Conservation (phyloP, 2,113 vertebrate genomes). For the Felis chaus region DNA sequence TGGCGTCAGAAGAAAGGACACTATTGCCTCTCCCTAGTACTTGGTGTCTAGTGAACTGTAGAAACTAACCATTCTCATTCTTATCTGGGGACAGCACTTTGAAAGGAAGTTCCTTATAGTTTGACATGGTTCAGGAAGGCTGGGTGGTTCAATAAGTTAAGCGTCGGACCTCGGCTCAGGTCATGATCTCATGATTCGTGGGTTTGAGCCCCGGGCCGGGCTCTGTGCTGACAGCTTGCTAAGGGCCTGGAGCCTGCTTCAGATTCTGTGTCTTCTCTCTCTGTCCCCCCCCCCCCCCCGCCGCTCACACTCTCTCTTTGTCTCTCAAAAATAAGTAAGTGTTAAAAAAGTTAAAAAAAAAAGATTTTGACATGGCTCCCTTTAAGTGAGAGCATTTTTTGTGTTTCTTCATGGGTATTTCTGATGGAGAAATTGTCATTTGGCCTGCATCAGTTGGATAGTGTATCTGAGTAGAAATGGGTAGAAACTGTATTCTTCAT, state of each 20-base stretch:
- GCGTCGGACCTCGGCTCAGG: no score
- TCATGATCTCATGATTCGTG: no score
- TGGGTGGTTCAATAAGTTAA: no score
- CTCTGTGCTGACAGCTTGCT: no score
- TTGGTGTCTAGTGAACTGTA: neutral
- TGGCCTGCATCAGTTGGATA: neutral
- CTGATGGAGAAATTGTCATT: neutral
- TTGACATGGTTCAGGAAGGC: neutral
- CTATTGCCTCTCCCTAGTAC: fast-evolving
- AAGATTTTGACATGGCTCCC: neutral
- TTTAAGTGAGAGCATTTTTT: neutral
- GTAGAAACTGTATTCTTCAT: neutral
- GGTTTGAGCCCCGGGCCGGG: fast-evolving
- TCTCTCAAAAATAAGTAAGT: no score
- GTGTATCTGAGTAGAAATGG: neutral
- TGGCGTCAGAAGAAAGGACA: neutral
- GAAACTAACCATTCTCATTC: neutral
- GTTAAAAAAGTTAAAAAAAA: no score
- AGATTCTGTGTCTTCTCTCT: no score
- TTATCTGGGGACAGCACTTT: neutral
- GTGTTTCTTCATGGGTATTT: neutral
- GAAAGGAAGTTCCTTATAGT: neutral
- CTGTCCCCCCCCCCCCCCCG: no score
- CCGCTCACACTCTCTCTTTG: no score
- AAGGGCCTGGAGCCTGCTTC: no score